Conservation (phyloP, 2,797 vertebrate genomes). For the Acanthurus lineatus region DNA sequence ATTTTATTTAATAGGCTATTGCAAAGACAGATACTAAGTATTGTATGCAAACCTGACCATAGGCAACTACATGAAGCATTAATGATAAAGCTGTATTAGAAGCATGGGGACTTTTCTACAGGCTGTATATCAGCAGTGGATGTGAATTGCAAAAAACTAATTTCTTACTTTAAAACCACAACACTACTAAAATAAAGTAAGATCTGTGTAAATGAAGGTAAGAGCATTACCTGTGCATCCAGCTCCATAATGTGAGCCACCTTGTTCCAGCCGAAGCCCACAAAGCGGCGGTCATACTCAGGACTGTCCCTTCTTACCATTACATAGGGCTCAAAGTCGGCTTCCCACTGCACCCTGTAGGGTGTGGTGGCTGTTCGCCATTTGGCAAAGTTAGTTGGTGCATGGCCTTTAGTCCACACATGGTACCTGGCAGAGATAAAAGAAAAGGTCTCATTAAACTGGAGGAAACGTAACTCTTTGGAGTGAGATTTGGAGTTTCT, state of each 20-base stretch:
- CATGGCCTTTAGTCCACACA: slow-evolving; percentile 98
- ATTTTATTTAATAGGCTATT: not conserved
- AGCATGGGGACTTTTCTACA: not conserved
- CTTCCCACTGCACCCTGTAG: slow-evolving; percentile 97
- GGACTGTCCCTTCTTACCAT: slow-evolving; percentile 95
- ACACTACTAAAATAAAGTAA: too few relatives aligned
- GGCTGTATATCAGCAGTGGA: not conserved
- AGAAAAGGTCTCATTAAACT: not conserved
- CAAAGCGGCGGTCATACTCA: slow-evolving; percentile 96
- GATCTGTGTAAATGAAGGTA: too few relatives aligned
- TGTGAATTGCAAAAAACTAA: not conserved
- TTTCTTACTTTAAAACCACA: not conserved
- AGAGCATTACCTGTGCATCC: slow-evolving; percentile 92
- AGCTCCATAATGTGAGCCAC: slow-evolving; percentile 99
- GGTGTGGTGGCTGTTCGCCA: slow-evolving; percentile 98
- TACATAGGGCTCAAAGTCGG: slow-evolving; percentile 98
- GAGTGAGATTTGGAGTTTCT: not conserved
- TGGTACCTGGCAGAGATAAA: slow-evolving; percentile 89
- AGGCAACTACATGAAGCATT: not conserved
- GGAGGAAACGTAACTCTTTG: not conserved
- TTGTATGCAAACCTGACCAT: not conserved
- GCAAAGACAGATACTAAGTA: not conserved
- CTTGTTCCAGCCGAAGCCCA: slow-evolving; percentile 99
- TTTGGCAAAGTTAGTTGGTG: slow-evolving; percentile 98
- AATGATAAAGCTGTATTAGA: not conserved